Evolutionary conservation across 2,113 vertebrate species (phyloP).

Genomic region (Silurus meridionalis): DNA sequence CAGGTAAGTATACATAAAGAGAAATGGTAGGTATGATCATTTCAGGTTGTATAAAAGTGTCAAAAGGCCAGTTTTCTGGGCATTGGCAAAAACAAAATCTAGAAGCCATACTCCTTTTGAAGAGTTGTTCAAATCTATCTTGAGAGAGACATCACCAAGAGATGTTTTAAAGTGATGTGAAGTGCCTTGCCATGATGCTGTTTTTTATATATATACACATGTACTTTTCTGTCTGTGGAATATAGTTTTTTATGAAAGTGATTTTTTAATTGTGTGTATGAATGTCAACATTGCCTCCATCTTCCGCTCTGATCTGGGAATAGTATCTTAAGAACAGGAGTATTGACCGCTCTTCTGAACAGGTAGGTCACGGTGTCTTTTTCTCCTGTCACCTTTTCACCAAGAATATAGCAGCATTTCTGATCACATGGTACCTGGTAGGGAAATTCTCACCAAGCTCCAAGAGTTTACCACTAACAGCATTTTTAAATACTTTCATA

Average conservation of each 20-base stretch:
- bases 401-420: constrained; percentile 32
- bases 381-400: constrained; percentile 38
- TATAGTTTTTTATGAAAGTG: constrained; percentile 12
- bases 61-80: constrained; percentile 12
- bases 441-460: background rate
- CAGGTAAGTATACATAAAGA: constrained; percentile 66
- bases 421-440: constrained; percentile 49
- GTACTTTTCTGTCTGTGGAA: constrained; percentile 1
- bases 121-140: background rate
- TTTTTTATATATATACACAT: constrained; percentile 32
- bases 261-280: constrained; percentile 15
- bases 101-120: background rate
- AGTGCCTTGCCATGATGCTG: constrained; percentile 47
- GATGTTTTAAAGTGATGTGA: background rate
- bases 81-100: background rate
- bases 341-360: constrained; percentile 54
- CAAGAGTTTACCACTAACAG: constrained; percentile 15
- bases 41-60: constrained; percentile 14
- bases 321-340: constrained; percentile 47
- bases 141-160: background rate
- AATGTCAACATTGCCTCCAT: constrained; percentile 48
- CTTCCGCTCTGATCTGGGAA: constrained; percentile 50
- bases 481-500: background rate
- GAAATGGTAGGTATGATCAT: constrained; percentile 61
- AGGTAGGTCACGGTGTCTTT: constrained; percentile 72